Evolutionary conservation across 2,797 vertebrate genomes (phyloP), one percentile per base, ranked within the genome.

Genomic region (Alauda arvensis): DNA sequence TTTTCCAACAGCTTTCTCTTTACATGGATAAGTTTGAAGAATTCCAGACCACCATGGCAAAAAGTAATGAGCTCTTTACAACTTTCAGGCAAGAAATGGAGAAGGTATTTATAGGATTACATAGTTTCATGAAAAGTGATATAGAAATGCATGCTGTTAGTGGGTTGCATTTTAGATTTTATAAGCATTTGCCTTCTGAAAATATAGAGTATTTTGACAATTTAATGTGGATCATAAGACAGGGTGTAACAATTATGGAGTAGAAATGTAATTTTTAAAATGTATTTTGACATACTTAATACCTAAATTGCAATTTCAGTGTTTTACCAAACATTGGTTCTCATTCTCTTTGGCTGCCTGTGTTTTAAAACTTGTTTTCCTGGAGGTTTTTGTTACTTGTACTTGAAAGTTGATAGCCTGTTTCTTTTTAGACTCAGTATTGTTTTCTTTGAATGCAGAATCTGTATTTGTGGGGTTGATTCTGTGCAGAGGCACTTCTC

Each of bases 21-120:
- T 99, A 99, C 91, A 99, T 99, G 99, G 98, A 99, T 96, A 99
- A 99, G 95, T 99, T 99, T 93, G 99, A 99, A 95, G 99, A 99
- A 97, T 99, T 99, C 94, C 99, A 99, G 97, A 99, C 98, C 89
- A 99, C 99, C 66, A 97, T 99, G 96, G 98, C 99, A 83, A 99
- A 99, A 96, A 99, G 99, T 96, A 99, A 99, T 45, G 99, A 99
- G 92, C 98, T 99, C 91, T 99, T 99, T 97, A 99, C 98, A 94
- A 99, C 99, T 12, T 99, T 99, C 97, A 97, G 99, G 93, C 99
- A 99, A 91, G 99, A 99, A 96, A 99, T 99, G 99, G 99, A 99
- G 95, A 99, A 99, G 98, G 99, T 99, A 94, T 85, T 94, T 94
- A 42, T 7, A 49, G 69, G 28, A 60, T 91, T 88, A 86, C 31